Conservation (phyloP, 1,140 invertebrate species). For the Aradophagus sp. region DNA sequence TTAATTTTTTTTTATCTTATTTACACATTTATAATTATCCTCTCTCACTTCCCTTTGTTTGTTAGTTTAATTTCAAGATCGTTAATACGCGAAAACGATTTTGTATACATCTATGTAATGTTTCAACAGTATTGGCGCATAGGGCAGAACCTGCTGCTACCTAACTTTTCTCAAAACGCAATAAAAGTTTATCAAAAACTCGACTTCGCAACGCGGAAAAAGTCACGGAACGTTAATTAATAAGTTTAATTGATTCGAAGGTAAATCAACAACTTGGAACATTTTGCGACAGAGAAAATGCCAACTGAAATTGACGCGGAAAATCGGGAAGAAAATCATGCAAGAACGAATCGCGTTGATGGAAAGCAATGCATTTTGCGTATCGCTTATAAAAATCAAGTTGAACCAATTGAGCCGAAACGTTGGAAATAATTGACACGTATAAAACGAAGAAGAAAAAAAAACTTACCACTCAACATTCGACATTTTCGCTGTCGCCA, state of each 20-base stretch:
- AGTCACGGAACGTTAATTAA: too few relatives aligned
- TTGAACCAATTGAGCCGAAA: too few relatives aligned
- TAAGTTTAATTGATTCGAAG: too few relatives aligned
- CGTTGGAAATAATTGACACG: too few relatives aligned
- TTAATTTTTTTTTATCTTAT: conserved; percentile 34
- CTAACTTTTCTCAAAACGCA: conserved; percentile 49
- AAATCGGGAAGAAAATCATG: conserved; percentile 2
- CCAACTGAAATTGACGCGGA: conserved; percentile 3
- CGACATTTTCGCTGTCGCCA: too few relatives aligned
- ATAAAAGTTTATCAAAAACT: conserved; percentile 47
- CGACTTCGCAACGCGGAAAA: conserved; percentile 20
- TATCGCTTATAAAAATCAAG: too few relatives aligned
- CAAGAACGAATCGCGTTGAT: not conserved
- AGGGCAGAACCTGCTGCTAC: conserved; percentile 64
- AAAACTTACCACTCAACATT: too few relatives aligned
- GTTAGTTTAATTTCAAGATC: conserved; percentile 49
- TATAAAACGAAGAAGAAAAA: too few relatives aligned
- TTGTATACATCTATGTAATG: conserved; percentile 66
- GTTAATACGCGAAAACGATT: conserved; percentile 63
- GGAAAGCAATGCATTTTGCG: too few relatives aligned
- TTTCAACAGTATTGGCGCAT: conserved; percentile 65
- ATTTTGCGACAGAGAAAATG: too few relatives aligned
- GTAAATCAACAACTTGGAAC: conserved; percentile 30
- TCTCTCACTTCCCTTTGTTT: conserved; percentile 19
- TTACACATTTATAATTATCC: conserved; percentile 56